These are phyloP conservation scores for Poeciliopsis gracilis DNA, from an alignment of 2,797 vertebrate species.

Conservation along the genomic window DNA sequence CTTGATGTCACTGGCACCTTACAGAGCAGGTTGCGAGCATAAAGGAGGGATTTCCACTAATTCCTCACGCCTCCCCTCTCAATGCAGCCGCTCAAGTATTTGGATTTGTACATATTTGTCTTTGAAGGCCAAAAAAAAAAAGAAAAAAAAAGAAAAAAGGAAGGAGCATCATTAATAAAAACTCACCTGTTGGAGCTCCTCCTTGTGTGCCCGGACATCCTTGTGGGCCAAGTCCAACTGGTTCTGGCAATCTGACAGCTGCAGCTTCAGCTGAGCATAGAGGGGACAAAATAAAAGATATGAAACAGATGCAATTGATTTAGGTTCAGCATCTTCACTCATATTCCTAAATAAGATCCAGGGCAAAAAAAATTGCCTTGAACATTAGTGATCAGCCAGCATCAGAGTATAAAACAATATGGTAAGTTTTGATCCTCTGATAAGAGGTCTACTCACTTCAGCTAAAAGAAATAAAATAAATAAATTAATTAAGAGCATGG, in stretches of 20 bases:
- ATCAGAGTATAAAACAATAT: background rate
- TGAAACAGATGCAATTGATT: background rate
- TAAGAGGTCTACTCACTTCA: background rate
- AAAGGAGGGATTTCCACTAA: constrained; percentile 17
- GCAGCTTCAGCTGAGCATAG: constrained; percentile 82
- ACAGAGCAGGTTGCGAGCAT: constrained; percentile 5
- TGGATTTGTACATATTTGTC: constrained; percentile 6
- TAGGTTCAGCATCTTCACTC: background rate
- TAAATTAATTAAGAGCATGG: no score
- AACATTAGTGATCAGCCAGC: background rate
- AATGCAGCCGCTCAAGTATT: background rate
- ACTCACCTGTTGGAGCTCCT: constrained; percentile 88
- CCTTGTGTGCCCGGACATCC: constrained; percentile 87
- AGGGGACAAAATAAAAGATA: background rate
- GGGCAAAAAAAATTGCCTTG: background rate
- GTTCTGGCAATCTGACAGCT: constrained; percentile 85
- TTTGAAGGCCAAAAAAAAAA: background rate
- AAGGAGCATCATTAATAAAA: background rate
- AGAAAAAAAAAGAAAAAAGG: background rate
- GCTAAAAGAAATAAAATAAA: background rate
- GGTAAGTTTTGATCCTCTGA: background rate
- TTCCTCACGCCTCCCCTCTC: constrained; percentile 7
- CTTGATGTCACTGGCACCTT: constrained; percentile 13
- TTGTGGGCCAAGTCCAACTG: constrained; percentile 85
- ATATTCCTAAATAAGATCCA: background rate